Evolutionary conservation across 2,797 vertebrate species (phyloP), one percentile per base, ranked within the genome.

Genomic region (Todus mexicanus): DNA sequence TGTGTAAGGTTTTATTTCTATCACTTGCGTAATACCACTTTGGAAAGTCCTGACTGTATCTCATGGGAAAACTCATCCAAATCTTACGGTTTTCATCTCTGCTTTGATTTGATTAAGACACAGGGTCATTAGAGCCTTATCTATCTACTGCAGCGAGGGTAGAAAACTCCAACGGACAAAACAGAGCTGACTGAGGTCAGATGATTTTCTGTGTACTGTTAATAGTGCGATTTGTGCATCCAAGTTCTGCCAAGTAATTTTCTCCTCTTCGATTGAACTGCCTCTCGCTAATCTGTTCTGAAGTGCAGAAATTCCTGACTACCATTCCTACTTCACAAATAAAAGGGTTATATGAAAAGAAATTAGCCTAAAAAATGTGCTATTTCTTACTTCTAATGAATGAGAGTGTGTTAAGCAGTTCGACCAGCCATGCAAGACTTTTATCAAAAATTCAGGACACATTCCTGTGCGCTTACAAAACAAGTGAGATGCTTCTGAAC

Each of bases 171-270:
- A 65, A 89, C 0, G 6, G 23, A 60, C 18, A 89, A 65, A 73
- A 42, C 7, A 31, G 29, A 77, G 50, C 16, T 84, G 57, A 72
- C 16, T 84, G 57, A 72, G 91, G 61, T 94, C 84, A 77, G 33
- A 38, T 91, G 65, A 83, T 78, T 84, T 92, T 90, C 75, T 54
- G 6, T 9, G 17, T 53, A 26, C 42, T 63, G 47, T 59, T 74
- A 75, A 40, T 45, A 78, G 53, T 31, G 27, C 48, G 38, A 73
- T 71, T 89, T 89, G 38, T 64, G 37, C 47, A 94, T 27, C 31
- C 63, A 86, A 76, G 54, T 86, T 77, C 70, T 92, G 63, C 71
- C 72, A 90, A 87, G 27, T 56, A 74, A 75, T 92, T 82, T 85
- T 84, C 80, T 94, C 35, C 54, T 64, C 37, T 79, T 81, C 53